A percentile compares a stretch with the other conserved stretches of the same genome.
Conservation (phyloP, 1,140 invertebrate species). For the Zaprionus ornatus region DNA sequence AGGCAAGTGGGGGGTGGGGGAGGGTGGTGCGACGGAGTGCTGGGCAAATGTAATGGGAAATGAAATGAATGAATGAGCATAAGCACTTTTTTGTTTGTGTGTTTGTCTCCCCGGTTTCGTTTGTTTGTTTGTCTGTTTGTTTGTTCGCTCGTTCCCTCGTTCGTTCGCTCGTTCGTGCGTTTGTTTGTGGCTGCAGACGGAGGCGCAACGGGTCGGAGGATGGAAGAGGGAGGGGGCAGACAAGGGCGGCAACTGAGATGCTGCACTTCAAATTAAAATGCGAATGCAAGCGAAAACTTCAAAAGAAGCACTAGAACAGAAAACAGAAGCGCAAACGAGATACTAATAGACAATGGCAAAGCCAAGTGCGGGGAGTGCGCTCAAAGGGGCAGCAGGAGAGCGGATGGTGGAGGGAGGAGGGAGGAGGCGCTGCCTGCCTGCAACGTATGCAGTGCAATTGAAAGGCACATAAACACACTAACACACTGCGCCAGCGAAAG, state of each 20-base stretch:
- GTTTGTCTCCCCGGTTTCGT: conserved; percentile 16
- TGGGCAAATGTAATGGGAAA: conserved; percentile 75
- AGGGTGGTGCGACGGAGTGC: not conserved
- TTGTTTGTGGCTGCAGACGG: conserved; percentile 68
- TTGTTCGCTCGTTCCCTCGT: conserved; percentile 37
- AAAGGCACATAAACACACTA: conserved; percentile 74
- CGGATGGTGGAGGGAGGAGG: not conserved
- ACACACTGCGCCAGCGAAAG: conserved; percentile 79
- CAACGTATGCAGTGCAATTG: conserved; percentile 64
- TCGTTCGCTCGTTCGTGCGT: conserved; percentile 25
- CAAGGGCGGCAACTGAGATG: conserved; percentile 58
- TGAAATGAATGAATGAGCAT: conserved; percentile 83
- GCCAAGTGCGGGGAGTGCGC: conserved; percentile 9
- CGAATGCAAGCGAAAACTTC: conserved; percentile 82
- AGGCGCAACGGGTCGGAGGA: conserved; percentile 6
- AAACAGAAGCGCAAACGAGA: conserved; percentile 81
- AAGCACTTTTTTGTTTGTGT: conserved; percentile 78
- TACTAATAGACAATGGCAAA: conserved; percentile 80
- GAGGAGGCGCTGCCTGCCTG: not conserved
- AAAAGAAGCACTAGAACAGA: conserved; percentile 82
- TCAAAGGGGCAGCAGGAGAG: not conserved
- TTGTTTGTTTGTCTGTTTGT: conserved; percentile 31
- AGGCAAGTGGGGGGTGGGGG: not conserved
- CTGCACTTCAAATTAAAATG: conserved; percentile 82
- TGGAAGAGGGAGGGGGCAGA: not conserved